Conservation (phyloP, 2,113 vertebrate genomes). For the Shinisaurus crocodilurus region DNA sequence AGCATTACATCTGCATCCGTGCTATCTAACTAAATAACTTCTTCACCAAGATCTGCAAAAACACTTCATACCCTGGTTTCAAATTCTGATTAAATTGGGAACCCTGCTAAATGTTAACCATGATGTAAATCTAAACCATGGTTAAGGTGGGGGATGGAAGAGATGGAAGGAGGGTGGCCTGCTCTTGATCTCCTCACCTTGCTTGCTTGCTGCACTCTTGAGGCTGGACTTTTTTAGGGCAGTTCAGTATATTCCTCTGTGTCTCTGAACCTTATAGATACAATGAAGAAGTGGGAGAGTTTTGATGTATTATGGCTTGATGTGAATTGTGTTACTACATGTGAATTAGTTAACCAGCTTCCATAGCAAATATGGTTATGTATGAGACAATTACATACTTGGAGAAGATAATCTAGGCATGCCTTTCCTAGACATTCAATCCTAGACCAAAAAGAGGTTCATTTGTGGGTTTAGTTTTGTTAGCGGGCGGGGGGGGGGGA, state of each 20-base stretch:
- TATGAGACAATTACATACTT: conserved; percentile 49
- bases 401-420: conserved; percentile 63
- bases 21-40: background rate
- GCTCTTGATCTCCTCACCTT: too few species aligned
- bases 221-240: conserved; percentile 1
- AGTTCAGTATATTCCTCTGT: background rate
- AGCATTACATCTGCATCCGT: background rate
- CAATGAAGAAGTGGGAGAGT: background rate
- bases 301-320: conserved; percentile 28
- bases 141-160: background rate
- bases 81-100: background rate
- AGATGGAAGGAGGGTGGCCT: background rate
- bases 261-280: conserved; percentile 13
- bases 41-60: background rate
- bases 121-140: background rate
- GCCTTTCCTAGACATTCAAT: conserved; percentile 52
- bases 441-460: background rate
- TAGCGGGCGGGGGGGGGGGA: background rate
- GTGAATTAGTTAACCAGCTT: conserved; percentile 52
- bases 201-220: background rate
- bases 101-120: background rate
- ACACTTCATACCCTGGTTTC: background rate
- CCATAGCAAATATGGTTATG: conserved; percentile 19
- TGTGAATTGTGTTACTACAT: conserved; percentile 37
- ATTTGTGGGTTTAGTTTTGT: background rate